A percentile compares a stretch with the other conserved stretches of the same genome.
phyloP scores from a whole-genome alignment of 2,797 vertebrate species.

The Neosilurus hyrtlii region DNA sequence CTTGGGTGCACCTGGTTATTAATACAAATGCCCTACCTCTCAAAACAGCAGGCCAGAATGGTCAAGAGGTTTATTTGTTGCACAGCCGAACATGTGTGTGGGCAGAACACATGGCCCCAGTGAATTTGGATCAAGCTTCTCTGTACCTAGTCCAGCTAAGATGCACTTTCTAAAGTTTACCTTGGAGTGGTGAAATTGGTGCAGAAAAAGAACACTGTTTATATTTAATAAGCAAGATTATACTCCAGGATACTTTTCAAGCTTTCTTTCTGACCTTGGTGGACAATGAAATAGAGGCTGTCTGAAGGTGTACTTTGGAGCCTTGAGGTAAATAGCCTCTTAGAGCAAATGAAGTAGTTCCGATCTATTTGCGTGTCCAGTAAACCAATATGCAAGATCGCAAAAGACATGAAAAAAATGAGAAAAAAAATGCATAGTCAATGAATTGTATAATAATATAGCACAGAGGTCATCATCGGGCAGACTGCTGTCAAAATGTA shows the following conservation, averaged over 20 bases:
- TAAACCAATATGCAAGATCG: background rate
- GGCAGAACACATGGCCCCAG: background rate
- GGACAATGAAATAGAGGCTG: background rate
- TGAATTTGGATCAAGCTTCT: background rate
- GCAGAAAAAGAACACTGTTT: background rate
- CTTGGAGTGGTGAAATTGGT: background rate
- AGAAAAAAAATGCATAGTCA: background rate
- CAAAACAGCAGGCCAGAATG: background rate
- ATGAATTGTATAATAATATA: background rate
- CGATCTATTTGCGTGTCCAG: background rate
- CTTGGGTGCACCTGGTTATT: constrained; percentile 7
- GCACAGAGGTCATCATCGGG: background rate
- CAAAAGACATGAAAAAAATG: background rate
- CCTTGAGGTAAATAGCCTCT: background rate
- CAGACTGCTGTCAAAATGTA: background rate
- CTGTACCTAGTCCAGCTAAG: background rate
- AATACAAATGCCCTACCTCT: background rate
- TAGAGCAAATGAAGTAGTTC: background rate
- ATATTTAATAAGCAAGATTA: background rate
- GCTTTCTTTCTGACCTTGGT: background rate
- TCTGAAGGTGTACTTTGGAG: background rate
- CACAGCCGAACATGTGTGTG: background rate
- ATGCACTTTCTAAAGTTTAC: background rate
- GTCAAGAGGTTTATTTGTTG: constrained; percentile 17
- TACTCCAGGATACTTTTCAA: background rate